Base-by-base conservation (phyloP, 2,888 invertebrate species). In the Nematopogon swammerdamellus region DNA sequence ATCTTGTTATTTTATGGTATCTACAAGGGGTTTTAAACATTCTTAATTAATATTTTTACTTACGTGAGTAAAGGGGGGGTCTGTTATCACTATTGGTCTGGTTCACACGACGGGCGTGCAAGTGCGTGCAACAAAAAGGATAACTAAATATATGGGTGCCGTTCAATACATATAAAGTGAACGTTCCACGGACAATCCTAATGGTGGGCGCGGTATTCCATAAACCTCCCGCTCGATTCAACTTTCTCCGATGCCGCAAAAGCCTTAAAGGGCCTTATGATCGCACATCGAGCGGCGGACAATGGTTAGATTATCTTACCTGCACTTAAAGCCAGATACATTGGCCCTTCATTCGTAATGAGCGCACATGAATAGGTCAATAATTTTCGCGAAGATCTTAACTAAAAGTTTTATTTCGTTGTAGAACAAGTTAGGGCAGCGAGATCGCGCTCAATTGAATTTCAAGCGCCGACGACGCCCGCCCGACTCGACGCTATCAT, bases 221-320 rank as follows among this genome's bases (percentile, higher is more conserved):
- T 3, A 36, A 14, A 14, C 36, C 36, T 36, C 36, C n/a, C 6
- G 11, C 6, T 36, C 14, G 11, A 14, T 3, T 36, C 3, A 14
- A 36, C 36, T 36, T 36, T 36, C 36, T 36, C 36, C n/a, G 14
- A 8, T 3, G 48, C 54, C 20, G 45, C 50, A 51, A 49, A 55
- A 53, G 54, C 54, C 56, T 53, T 46, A 51, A 51, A 50, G 52
- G 49, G 47, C 48, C 10, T 51, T 46, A 56, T 51, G 51, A 48
- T 52, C 53, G 53, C 50, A 49, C 54, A 51, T 47, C 48, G 55
- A n/a, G 51, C 51, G 49, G 51, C 47, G 56, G 58, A 59, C 59
- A 60, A 58, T 59, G 56, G 56, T 46, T 44, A 58, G 56, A 57
- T 58, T 59, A 59, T 59, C 56, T 25, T 4, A 51, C 49, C 52